Conservation (phyloP, 2,797 vertebrate genomes). For the Podarcis siculus region DNA sequence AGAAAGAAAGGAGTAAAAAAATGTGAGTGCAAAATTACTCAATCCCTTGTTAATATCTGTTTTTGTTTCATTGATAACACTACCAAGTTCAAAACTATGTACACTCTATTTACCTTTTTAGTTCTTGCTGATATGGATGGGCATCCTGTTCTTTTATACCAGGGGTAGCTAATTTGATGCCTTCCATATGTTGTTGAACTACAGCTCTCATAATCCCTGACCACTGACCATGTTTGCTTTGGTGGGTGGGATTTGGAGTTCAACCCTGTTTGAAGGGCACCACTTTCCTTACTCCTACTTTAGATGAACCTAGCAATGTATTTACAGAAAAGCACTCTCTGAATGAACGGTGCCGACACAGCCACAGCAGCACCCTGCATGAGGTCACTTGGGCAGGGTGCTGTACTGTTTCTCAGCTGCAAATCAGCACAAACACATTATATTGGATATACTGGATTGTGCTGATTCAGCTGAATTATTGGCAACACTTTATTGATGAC, state of each 20-base stretch:
- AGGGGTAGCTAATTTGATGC: no score
- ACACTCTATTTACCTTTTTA: background rate
- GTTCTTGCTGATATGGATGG: background rate
- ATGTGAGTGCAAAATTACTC: background rate
- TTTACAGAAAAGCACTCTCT: background rate
- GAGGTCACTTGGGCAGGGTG: background rate
- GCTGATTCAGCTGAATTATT: background rate
- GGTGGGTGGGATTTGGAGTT: no score
- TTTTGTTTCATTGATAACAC: background rate
- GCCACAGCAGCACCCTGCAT: background rate
- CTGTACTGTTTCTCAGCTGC: background rate
- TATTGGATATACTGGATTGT: background rate
- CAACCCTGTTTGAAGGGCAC: no score
- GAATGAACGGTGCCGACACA: background rate
- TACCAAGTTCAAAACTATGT: slow-evolving; percentile 9
- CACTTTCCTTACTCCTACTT: background rate
- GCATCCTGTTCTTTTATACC: background rate
- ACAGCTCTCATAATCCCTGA: no score
- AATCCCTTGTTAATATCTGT: background rate
- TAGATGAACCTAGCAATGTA: background rate
- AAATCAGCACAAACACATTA: background rate
- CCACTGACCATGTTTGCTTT: no score
- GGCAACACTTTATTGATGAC: background rate
- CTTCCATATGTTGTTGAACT: no score
- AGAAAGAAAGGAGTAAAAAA: background rate